Conservation (phyloP, 2,113 vertebrate species). For the Plectropomus leopardus region DNA sequence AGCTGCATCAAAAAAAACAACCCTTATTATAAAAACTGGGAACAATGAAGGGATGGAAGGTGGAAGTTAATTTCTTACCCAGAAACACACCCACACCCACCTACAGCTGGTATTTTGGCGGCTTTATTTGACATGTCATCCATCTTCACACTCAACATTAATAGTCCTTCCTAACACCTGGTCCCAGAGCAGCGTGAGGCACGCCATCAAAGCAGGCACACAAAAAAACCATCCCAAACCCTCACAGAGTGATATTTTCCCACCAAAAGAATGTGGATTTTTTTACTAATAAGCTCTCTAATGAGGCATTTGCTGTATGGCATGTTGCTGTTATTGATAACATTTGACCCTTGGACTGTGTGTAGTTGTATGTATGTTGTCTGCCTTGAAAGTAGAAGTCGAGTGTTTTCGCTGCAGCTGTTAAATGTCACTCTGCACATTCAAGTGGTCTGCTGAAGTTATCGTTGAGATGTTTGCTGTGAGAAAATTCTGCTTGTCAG, state of each 20-base stretch:
- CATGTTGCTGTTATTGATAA: constrained; percentile 51
- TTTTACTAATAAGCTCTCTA: constrained; percentile 50
- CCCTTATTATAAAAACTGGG: background rate
- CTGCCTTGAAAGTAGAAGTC: background rate
- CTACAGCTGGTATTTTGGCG: constrained; percentile 44
- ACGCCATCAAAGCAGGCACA: constrained; percentile 28
- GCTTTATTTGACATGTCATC: constrained; percentile 70
- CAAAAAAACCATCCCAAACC: constrained; percentile 17
- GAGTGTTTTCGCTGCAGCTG: constrained; percentile 17
- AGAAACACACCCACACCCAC: background rate
- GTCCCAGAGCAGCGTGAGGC: constrained; percentile 62
- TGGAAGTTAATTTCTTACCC: constrained; percentile 3
- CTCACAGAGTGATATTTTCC: constrained; percentile 37
- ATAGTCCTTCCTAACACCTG: constrained; percentile 64
- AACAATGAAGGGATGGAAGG: background rate
- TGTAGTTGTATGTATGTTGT: constrained; percentile 4
- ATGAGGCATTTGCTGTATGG: constrained; percentile 35
- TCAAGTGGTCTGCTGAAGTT: constrained; percentile 5
- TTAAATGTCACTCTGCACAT: constrained; percentile 31
- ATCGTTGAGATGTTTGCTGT: constrained; percentile 1
- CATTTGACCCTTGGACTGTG: constrained; percentile 41
- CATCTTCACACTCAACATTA: constrained; percentile 58
- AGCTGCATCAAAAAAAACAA: background rate
- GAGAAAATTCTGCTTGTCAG: background rate
- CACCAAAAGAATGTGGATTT: constrained; percentile 35